These are phyloP conservation scores for Cichladusa arquata DNA, from an alignment of 2,113 vertebrate species.

Conservation along the genomic window DNA sequence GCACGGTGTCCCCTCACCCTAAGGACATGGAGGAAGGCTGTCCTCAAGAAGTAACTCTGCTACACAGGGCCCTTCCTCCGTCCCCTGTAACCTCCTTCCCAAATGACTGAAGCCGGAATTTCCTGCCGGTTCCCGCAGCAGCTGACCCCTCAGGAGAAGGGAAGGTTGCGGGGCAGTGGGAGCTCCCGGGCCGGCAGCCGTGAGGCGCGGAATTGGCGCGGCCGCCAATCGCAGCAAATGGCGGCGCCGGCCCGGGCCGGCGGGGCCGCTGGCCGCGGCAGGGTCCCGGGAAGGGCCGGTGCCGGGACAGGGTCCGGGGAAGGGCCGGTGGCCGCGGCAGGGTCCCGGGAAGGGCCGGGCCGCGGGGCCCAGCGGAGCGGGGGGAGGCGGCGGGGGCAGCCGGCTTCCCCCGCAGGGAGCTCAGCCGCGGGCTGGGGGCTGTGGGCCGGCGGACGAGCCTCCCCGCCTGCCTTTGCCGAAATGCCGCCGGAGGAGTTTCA, in stretches of 20 bases:
- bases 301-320: too few species aligned
- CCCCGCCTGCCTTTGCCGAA: background rate
- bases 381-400: background rate
- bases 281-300: too few species aligned
- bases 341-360: background rate
- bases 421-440: accelerated
- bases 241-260: background rate
- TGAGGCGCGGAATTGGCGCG: background rate
- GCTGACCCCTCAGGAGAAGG: background rate
- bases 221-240: background rate
- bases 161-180: accelerated
- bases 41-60: background rate
- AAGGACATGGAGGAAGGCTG: background rate
- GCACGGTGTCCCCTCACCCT: too few species aligned
- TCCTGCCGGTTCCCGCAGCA: background rate
- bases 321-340: too few species aligned
- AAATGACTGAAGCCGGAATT: accelerated
- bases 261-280: too few species aligned
- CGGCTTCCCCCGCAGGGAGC: accelerated
- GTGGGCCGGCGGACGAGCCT: background rate
- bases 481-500: background rate
- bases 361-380: too few species aligned
- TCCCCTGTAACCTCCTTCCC: background rate
- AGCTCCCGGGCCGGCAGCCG: background rate
- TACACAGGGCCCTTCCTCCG: too few species aligned